Evolutionary conservation across 2,113 vertebrate species (phyloP).

Genomic region (Paedocypris sp.): DNA sequence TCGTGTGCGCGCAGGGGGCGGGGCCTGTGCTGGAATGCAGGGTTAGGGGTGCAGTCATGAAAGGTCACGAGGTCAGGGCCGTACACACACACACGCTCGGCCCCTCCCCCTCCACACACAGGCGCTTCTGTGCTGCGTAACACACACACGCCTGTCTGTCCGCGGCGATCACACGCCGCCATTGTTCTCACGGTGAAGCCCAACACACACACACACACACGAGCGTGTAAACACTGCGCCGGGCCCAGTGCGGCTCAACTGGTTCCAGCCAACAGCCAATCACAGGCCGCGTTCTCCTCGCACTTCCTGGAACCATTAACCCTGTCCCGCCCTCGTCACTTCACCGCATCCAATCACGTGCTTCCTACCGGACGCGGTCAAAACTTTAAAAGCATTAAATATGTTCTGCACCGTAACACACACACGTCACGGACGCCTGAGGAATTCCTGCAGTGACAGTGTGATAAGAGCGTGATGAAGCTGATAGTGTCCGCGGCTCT

Average conservation of each 20-base stretch:
- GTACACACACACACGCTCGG: not conserved
- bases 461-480: too few species aligned
- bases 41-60: constrained; percentile 24
- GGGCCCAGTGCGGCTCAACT: constrained; percentile 21
- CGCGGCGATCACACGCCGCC: constrained; percentile 13
- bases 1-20: constrained; percentile 36
- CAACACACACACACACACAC: constrained; percentile 16
- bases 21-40: constrained; percentile 31
- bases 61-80: constrained; percentile 31
- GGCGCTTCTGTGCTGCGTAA: constrained; percentile 22
- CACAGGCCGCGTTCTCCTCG: not conserved
- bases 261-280: constrained; percentile 11
- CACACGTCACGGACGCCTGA: too few species aligned
- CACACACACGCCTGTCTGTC: constrained; percentile 5
- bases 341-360: too few species aligned
- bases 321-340: too few species aligned
- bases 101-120: constrained; percentile 9
- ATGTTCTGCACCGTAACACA: too few species aligned
- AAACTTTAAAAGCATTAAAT: too few species aligned
- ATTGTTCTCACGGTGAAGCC: constrained; percentile 29
- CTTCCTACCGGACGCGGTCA: too few species aligned
- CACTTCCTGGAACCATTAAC: not conserved
- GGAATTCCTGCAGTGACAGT: too few species aligned
- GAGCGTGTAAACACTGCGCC: constrained; percentile 30
- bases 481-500: too few species aligned